Conservation (phyloP, 2,113 vertebrate genomes). For the Columba livia region DNA sequence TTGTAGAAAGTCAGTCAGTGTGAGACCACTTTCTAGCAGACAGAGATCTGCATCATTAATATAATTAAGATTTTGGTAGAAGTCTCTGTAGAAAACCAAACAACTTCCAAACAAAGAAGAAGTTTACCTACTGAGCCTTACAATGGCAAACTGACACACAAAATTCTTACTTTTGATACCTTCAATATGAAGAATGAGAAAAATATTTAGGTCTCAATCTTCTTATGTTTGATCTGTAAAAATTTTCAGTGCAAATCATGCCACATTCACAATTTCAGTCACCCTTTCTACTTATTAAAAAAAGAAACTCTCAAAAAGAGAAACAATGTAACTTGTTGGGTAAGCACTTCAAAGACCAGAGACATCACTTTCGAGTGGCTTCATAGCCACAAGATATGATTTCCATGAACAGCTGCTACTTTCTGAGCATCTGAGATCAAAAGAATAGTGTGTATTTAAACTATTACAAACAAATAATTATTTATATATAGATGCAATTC, state of each 20-base stretch:
- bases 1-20: background rate
- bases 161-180: background rate
- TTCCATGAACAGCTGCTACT: background rate
- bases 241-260: background rate
- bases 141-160: background rate
- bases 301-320: background rate
- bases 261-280: background rate
- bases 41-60: background rate
- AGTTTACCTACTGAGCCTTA: background rate
- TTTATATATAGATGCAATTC: background rate
- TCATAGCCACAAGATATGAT: background rate
- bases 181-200: background rate
- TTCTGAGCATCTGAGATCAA: background rate
- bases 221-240: background rate
- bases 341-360: background rate
- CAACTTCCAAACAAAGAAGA: background rate
- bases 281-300: background rate
- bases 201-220: background rate
- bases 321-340: background rate
- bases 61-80: background rate
- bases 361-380: background rate
- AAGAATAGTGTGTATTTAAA: background rate
- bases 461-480: background rate
- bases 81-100: background rate
- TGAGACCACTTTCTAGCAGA: background rate